A percentile compares a stretch with the other conserved stretches of the same genome.
Conservation (phyloP, 2,888 invertebrate species). For the Latrodectus elegans region DNA sequence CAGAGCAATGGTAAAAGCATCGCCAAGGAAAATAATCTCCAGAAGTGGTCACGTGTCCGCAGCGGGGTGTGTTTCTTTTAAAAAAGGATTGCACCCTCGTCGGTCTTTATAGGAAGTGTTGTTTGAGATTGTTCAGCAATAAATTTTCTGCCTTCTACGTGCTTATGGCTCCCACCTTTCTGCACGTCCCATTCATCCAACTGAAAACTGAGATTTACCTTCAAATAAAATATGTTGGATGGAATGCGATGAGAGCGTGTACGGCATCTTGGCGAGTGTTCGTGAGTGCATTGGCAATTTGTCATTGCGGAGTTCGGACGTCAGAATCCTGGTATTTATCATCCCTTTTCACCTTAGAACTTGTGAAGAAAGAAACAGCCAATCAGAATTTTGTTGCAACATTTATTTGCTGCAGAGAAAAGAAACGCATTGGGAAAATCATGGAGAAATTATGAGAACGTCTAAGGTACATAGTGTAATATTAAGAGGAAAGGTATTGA, state of each 20-base stretch:
- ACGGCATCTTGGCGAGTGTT: too few relatives aligned
- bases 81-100: conserved; percentile 18
- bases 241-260: neutral
- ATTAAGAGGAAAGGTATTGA: too few relatives aligned
- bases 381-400: too few relatives aligned
- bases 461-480: too few relatives aligned
- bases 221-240: neutral
- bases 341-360: too few relatives aligned
- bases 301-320: too few relatives aligned
- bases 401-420: too few relatives aligned
- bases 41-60: conserved; percentile 33
- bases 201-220: neutral
- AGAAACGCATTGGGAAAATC: too few relatives aligned
- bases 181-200: neutral
- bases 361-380: too few relatives aligned
- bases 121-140: conserved; percentile 9
- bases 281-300: too few relatives aligned
- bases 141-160: conserved; percentile 26
- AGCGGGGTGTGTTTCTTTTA: neutral
- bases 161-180: neutral
- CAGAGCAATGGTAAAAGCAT: neutral
- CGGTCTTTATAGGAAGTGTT: conserved; percentile 8
- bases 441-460: too few relatives aligned
- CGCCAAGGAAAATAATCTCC: conserved; percentile 27
- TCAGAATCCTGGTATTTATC: too few relatives aligned